Evolutionary conservation across 1,140 invertebrate genomes (phyloP).

Genomic region (Drosophila eugracilis): DNA sequence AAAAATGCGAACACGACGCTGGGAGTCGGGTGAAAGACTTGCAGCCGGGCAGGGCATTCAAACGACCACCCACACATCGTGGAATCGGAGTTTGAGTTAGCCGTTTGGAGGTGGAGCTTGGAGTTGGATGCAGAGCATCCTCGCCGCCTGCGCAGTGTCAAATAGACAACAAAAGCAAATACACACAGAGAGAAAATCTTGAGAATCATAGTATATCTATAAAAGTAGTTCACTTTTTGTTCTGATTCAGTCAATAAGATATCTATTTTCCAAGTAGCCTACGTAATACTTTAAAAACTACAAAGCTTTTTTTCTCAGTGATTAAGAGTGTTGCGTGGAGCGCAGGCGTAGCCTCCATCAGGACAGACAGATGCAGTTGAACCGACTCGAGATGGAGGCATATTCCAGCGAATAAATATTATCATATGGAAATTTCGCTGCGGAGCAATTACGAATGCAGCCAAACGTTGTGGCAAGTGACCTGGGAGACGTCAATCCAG

Average conservation of each 20-base stretch:
- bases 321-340: constrained; percentile 57
- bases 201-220: too few species aligned
- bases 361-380: constrained; percentile 36
- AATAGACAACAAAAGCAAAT: constrained; percentile 63
- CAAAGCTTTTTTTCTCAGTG: constrained; percentile 15
- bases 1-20: constrained; percentile 67
- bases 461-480: constrained; percentile 63
- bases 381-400: constrained; percentile 62
- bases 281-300: too few species aligned
- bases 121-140: constrained; percentile 68
- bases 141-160: constrained; percentile 81
- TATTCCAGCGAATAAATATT: constrained; percentile 82
- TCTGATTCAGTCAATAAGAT: too few species aligned
- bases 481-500: constrained; percentile 73
- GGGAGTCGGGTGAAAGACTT: constrained; percentile 39
- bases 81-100: constrained; percentile 16
- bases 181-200: neutral
- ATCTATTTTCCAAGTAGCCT: too few species aligned
- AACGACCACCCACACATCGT: constrained; percentile 57
- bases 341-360: constrained; percentile 60
- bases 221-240: too few species aligned
- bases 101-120: constrained; percentile 19
- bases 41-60: constrained; percentile 48
- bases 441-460: constrained; percentile 76
- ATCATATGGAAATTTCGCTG: constrained; percentile 80